Percentiles rank a stretch among this genome's conserved stretches.
Conservation (phyloP, 2,888 invertebrate species). For the Odontocerum albicorne region DNA sequence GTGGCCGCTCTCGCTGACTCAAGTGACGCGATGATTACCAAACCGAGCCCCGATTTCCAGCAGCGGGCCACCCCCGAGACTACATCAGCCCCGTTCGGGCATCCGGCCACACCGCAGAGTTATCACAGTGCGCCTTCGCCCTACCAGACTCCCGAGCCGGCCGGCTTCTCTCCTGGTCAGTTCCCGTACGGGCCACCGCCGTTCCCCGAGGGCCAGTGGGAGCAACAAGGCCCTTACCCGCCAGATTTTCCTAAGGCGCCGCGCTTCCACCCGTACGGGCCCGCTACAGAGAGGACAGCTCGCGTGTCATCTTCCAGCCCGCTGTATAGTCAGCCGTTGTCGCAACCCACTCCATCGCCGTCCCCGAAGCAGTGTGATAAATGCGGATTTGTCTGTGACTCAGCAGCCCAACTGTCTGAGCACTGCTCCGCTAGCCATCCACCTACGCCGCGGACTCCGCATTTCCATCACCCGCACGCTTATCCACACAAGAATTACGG, state of each 20-base stretch:
- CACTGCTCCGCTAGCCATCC: constrained; percentile 72
- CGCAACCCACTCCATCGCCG: constrained; percentile 70
- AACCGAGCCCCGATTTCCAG: constrained; percentile 62
- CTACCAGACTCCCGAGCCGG: constrained; percentile 62
- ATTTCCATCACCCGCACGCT: constrained; percentile 55
- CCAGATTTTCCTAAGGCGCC: constrained; percentile 44
- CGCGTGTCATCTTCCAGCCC: constrained; percentile 59
- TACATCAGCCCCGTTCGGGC: constrained; percentile 59
- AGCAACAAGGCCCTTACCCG: constrained; percentile 49
- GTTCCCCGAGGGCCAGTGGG: constrained; percentile 46
- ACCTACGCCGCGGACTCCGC: constrained; percentile 44
- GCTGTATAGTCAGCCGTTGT: constrained; percentile 59
- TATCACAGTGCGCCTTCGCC: constrained; percentile 69
- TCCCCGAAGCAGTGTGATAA: constrained; percentile 81
- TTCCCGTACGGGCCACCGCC: constrained; percentile 55
- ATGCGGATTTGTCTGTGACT: constrained; percentile 79
- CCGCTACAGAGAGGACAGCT: constrained; percentile 56
- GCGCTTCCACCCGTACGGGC: constrained; percentile 56
- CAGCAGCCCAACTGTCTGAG: constrained; percentile 71
- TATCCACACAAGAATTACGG: constrained; percentile 55
- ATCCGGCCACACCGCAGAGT: constrained; percentile 67
- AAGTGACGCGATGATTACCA: constrained; percentile 67
- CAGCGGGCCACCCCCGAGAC: constrained; percentile 62
- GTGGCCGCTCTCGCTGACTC: constrained; percentile 75
- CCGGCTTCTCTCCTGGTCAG: constrained; percentile 59